Evolutionary conservation across 2,797 vertebrate species (phyloP).

Genomic region (Dromococcyx pavoninus): DNA sequence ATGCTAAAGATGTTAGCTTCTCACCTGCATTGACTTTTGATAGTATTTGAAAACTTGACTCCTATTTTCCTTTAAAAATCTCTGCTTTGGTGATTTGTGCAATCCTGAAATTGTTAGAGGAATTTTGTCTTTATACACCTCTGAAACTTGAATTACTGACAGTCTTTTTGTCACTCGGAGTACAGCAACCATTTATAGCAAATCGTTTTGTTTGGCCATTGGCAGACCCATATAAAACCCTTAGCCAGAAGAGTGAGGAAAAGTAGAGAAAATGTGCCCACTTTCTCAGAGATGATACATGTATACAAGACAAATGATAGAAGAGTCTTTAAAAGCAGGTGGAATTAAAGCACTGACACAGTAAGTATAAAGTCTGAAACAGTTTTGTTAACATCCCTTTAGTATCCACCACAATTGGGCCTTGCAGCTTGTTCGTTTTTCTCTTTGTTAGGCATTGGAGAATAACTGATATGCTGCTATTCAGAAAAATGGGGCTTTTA

Average conservation of each 20-base stretch:
- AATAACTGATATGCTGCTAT: neutral
- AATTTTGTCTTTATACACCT: neutral
- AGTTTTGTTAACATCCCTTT: neutral
- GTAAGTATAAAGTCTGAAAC: neutral
- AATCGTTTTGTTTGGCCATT: neutral
- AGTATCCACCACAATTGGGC: neutral
- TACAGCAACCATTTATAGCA: neutral
- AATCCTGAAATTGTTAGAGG: neutral
- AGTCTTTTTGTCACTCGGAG: neutral
- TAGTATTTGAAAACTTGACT: neutral
- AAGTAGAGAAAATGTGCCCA: neutral
- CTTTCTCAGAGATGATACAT: neutral
- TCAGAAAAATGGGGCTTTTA: conserved; percentile 7
- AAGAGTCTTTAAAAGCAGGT: neutral
- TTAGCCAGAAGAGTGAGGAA: neutral
- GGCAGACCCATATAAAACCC: neutral
- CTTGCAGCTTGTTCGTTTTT: neutral
- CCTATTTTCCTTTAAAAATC: neutral
- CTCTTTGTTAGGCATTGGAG: conserved; percentile 7
- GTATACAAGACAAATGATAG: neutral
- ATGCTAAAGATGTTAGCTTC: neutral
- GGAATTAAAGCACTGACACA: neutral
- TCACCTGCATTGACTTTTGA: neutral
- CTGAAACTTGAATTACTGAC: neutral
- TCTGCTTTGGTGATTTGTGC: neutral